These are phyloP conservation scores for Empidonax traillii DNA, from an alignment of 2,113 vertebrate species.

Conservation along the genomic window DNA sequence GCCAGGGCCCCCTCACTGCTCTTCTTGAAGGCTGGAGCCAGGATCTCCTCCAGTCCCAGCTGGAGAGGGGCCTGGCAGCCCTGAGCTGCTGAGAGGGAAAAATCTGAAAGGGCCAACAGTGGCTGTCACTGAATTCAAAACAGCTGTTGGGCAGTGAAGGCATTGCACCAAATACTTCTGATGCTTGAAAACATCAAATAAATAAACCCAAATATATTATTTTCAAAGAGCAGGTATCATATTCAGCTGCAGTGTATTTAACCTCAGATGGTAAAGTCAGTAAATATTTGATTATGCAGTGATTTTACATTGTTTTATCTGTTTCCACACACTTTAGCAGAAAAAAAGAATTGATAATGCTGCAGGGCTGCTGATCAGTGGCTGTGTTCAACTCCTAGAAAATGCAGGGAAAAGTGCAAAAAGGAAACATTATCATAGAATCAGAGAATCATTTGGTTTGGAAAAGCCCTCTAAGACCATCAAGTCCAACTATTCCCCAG, in stretches of 20 bases:
- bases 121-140: neutral
- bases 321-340: neutral
- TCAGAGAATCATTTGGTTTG: neutral
- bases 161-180: neutral
- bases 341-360: neutral
- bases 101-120: neutral
- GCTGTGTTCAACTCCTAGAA: neutral
- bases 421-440: neutral
- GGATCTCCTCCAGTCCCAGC: neutral
- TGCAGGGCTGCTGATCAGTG: neutral
- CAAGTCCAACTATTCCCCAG: neutral
- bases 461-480: neutral
- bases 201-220: neutral
- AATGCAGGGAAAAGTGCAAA: neutral
- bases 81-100: neutral
- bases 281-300: neutral
- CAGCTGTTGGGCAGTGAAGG: neutral
- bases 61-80: neutral
- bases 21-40: neutral
- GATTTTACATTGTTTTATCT: neutral
- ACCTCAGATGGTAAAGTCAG: neutral
- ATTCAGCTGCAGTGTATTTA: neutral
- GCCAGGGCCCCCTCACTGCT: neutral
- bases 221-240: neutral
- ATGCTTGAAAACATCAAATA: neutral